phyloP scores from a whole-genome alignment of 2,888 invertebrate species.

The Tanytarsus gracilentus region DNA sequence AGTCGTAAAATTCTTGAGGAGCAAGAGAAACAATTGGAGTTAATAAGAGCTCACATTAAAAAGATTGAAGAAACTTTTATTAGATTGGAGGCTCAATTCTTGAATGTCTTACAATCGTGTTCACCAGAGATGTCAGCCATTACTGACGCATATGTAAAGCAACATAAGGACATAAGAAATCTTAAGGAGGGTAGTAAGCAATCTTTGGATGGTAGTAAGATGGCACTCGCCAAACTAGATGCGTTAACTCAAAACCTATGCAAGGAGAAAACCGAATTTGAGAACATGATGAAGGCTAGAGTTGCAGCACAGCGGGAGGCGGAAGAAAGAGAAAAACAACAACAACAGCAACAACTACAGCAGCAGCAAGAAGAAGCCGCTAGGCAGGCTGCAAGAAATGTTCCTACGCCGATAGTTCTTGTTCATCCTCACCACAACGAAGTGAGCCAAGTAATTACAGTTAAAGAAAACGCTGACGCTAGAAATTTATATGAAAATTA shows the following conservation, averaged over 20 bases:
- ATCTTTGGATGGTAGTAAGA: neutral
- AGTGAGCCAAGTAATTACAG: neutral
- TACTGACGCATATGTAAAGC: neutral
- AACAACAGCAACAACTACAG: neutral
- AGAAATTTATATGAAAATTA: neutral
- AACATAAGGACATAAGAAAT: neutral
- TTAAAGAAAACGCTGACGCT: neutral
- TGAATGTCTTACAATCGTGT: neutral
- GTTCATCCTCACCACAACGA: neutral
- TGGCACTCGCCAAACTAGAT: neutral
- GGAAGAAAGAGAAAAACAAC: neutral
- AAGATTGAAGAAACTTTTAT: neutral
- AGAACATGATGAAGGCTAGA: neutral
- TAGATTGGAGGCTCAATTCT: neutral
- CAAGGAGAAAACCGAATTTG: neutral
- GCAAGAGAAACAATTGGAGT: neutral
- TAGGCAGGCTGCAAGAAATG: neutral
- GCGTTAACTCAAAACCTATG: neutral
- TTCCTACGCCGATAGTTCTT: neutral
- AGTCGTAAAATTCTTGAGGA: constrained; percentile 10
- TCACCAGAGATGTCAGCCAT: constrained; percentile 6
- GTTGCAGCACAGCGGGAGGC: constrained; percentile 6
- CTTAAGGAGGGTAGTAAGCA: neutral
- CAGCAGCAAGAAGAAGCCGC: neutral
- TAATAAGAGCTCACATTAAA: neutral